Evolutionary conservation across 1,140 invertebrate genomes (phyloP).

Genomic region (Brachionus paranguensis): DNA sequence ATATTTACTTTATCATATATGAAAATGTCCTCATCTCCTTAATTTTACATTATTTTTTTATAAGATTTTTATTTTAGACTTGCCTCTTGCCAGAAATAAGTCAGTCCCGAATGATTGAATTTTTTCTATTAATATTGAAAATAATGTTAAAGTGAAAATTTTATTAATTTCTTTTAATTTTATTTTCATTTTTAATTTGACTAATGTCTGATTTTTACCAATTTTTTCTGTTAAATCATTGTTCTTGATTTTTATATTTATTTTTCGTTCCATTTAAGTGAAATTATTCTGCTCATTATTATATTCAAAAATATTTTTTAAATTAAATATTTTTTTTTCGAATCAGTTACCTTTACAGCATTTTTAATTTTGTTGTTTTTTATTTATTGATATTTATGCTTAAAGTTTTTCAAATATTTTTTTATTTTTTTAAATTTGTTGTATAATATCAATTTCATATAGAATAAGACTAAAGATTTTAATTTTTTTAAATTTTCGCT

Average conservation of each 20-base stretch:
- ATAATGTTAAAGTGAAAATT: not conserved
- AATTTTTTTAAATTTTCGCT: too few species aligned
- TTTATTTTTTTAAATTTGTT: not conserved
- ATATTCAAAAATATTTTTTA: too few species aligned
- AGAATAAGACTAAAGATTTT: too few species aligned
- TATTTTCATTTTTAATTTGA: not conserved
- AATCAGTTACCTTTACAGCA: not conserved
- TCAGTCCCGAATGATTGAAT: not conserved
- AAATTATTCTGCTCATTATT: too few species aligned
- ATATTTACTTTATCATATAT: not conserved
- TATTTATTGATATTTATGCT: not conserved
- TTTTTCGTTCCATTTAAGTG: not conserved
- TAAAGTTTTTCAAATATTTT: not conserved
- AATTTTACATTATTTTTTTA: too few species aligned
- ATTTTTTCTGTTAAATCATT: too few species aligned
- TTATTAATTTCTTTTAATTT: not conserved
- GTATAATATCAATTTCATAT: too few species aligned
- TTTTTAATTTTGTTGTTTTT: not conserved
- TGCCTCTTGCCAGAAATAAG: not conserved
- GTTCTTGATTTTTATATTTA: not conserved
- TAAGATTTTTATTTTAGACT: not conserved
- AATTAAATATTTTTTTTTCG: not conserved
- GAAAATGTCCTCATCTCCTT: not conserved
- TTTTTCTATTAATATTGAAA: not conserved
- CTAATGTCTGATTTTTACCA: too few species aligned